Evolutionary conservation across 2,888 invertebrate genomes (phyloP).

Genomic region (Ctena decussata): DNA sequence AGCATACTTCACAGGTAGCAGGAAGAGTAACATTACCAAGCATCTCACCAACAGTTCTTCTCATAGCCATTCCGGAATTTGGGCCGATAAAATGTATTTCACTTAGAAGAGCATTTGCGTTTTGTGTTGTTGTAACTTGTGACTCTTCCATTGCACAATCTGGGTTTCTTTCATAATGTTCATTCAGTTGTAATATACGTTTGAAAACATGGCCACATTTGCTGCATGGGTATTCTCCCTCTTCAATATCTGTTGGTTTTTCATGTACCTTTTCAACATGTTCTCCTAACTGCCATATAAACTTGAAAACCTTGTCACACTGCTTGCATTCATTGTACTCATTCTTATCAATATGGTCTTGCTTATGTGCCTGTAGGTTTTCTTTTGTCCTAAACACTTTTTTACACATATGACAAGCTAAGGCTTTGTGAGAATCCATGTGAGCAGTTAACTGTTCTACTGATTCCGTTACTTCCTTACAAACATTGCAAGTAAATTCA

Average conservation of each 20-base stretch:
- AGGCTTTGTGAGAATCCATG: not conserved
- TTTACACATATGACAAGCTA: conserved; percentile 39
- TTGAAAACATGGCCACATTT: not conserved
- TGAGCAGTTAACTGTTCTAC: not conserved
- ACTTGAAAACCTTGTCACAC: conserved; percentile 17
- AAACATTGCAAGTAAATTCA: not conserved
- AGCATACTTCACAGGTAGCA: not conserved
- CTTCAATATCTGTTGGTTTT: not conserved
- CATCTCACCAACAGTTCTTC: not conserved
- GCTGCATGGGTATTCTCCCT: not conserved
- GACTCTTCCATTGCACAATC: not conserved
- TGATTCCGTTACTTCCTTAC: not conserved
- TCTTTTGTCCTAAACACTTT: conserved; percentile 22
- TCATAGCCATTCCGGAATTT: not conserved
- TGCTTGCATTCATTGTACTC: not conserved
- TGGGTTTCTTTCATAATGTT: not conserved
- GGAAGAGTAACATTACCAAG: not conserved
- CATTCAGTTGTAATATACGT: not conserved
- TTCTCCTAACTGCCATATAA: not conserved
- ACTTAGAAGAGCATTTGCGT: not conserved
- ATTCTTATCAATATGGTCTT: conserved; percentile 6
- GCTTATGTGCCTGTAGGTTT: conserved; percentile 28
- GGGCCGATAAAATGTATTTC: not conserved
- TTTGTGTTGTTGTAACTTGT: not conserved
- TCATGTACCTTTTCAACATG: conserved; percentile 42